A percentile compares a stretch with the other conserved stretches of the same genome.
phyloP scores from a whole-genome alignment of 2,113 vertebrate species.

The Chloropsis hardwickii region DNA sequence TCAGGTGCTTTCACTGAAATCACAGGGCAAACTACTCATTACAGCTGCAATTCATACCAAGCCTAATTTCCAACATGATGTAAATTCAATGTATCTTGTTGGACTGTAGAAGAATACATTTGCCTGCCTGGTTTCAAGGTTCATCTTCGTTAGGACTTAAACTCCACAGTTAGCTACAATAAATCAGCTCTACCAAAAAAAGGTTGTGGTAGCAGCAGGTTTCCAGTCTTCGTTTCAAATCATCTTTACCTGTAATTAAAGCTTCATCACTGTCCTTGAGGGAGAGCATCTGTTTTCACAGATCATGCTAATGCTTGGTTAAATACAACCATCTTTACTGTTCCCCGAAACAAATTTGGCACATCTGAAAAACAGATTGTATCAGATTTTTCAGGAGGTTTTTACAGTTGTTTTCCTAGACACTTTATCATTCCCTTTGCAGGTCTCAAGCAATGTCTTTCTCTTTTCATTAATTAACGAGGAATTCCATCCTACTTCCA shows the following conservation, averaged over 20 bases:
- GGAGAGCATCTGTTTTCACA: slow-evolving; percentile 58
- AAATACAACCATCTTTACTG: neutral
- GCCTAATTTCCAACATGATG: neutral
- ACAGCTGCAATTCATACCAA: neutral
- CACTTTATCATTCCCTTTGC: neutral
- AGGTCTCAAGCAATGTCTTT: neutral
- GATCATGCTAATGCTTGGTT: slow-evolving; percentile 21
- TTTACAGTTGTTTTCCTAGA: neutral
- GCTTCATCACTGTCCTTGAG: slow-evolving; percentile 43
- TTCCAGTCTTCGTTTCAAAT: neutral
- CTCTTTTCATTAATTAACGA: neutral
- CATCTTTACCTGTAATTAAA: slow-evolving; percentile 57
- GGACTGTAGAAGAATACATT: neutral
- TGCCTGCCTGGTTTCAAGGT: neutral
- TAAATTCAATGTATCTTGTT: neutral
- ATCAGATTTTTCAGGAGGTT: neutral
- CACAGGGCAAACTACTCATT: neutral
- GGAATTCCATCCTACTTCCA: neutral
- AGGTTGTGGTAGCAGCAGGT: neutral
- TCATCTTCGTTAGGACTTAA: slow-evolving; percentile 35
- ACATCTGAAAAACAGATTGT: neutral
- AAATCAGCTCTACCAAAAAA: neutral
- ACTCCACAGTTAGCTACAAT: neutral
- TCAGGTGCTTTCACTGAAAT: neutral
- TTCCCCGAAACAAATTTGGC: slow-evolving; percentile 8